phyloP scores from a whole-genome alignment of 92 coral and sea anemone genomes.

The Anthopleura xanthogrammica region DNA sequence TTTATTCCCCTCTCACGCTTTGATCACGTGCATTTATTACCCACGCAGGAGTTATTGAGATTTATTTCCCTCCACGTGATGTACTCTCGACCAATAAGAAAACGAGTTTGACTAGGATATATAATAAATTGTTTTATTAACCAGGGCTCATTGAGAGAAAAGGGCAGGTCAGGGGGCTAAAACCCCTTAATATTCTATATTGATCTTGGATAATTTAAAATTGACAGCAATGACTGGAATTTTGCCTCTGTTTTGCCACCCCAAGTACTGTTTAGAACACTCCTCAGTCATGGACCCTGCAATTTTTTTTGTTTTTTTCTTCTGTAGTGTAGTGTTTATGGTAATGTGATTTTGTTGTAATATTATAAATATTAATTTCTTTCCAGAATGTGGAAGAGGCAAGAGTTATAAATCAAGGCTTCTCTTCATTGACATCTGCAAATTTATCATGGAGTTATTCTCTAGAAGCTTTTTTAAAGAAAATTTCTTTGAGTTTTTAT shows the following conservation, averaged over 20 bases:
- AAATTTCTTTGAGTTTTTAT: slow-evolving; percentile 91
- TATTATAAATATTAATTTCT: not conserved
- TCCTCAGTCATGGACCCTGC: too few relatives aligned
- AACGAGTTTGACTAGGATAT: too few relatives aligned
- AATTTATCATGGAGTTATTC: slow-evolving; percentile 96
- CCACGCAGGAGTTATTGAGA: too few relatives aligned
- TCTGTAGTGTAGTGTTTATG: not conserved
- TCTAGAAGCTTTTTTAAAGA: slow-evolving; percentile 97
- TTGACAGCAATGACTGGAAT: too few relatives aligned
- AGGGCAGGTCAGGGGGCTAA: not conserved
- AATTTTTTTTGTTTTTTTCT: not conserved
- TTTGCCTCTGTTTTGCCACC: not conserved
- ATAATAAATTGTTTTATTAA: too few relatives aligned
- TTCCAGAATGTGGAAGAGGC: slow-evolving; percentile 93
- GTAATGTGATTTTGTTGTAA: too few relatives aligned
- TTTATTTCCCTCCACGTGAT: too few relatives aligned
- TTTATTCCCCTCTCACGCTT: too few relatives aligned
- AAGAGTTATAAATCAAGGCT: slow-evolving; percentile 89
- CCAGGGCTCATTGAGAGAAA: too few relatives aligned
- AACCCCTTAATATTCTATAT: not conserved
- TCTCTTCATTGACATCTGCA: slow-evolving; percentile 96
- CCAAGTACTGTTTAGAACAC: not conserved
- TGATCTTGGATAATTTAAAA: too few relatives aligned
- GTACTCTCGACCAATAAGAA: too few relatives aligned
- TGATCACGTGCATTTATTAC: too few relatives aligned